Evolutionary conservation across 2,113 vertebrate genomes (phyloP), one percentile per base, ranked within the genome.

Genomic region (Megatriorchis doriae): DNA sequence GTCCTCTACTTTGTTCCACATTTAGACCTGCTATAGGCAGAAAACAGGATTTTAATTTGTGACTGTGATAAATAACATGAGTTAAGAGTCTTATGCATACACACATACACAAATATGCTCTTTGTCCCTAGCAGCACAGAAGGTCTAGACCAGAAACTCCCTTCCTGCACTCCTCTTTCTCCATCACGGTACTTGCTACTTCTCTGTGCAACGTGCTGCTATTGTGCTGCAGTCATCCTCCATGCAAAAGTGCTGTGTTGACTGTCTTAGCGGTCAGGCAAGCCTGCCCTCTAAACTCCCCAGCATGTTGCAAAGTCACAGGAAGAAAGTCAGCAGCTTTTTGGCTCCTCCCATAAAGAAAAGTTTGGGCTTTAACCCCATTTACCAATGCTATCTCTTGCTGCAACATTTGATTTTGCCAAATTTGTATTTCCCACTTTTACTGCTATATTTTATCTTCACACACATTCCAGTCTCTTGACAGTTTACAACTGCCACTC

Each of bases 251-350:
- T 85, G 62, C 74, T 94, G 45, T 6, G n/a, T 15, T 74, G 65
- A 27, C 63, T 82, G 40, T 53, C 66, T 48, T 16, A 66, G 58
- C 4, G 2, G 21, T 10, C 42, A 12, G 22, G 25, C 32, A 61
- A 31, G 48, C 13, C 29, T 62, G 68, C 45, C 25, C 22, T 80
- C 21, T 50, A 23, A 87, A 48, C 40, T 79, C 70, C 43, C 12
- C 45, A 81, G 84, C 7, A 4, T 42, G 53, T 53, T 90, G 58
- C 91, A 85, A 42, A 91, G 29, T 79, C 70, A 87, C 90, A 91
- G 92, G 92, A 96, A 94, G 71, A 90, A 95, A 82, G 66, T 67
- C 86, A 82, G 62, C 85, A 90, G 52, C 56, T 94, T 95, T 85
- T 90, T 58, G 65, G 48, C 78, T 92, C 87, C 87, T 95, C 66